A percentile compares a stretch with the other conserved stretches of the same genome.
Evolutionary conservation across 2,113 vertebrate genomes (phyloP).

Genomic region (Entomyzon cyanotis): DNA sequence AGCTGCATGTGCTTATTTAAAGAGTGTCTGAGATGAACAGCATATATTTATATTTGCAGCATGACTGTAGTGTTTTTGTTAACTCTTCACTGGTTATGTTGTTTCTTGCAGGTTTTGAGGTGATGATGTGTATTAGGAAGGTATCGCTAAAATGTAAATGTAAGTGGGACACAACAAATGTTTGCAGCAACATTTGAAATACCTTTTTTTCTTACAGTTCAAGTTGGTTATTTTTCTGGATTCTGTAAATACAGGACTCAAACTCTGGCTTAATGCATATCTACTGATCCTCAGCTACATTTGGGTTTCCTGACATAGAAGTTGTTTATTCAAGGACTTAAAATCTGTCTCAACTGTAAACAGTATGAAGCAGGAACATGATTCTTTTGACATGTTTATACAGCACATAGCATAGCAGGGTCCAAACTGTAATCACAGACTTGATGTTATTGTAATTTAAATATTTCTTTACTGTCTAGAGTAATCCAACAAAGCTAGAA

Average conservation of each 20-base stretch:
- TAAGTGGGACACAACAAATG: not conserved
- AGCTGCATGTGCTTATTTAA: slow-evolving; percentile 23
- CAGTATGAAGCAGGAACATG: not conserved
- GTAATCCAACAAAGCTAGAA: not conserved
- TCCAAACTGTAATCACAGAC: slow-evolving; percentile 15
- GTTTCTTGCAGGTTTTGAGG: not conserved
- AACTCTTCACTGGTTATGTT: not conserved
- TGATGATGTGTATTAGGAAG: not conserved
- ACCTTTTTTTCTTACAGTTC: not conserved
- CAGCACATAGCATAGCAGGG: not conserved
- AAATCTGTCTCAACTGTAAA: slow-evolving; percentile 37
- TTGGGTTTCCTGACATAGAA: slow-evolving; percentile 3
- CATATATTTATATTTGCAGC: not conserved
- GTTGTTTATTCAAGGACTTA: slow-evolving; percentile 23
- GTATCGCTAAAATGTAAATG: not conserved
- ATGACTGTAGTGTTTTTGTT: not conserved
- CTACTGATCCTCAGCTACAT: slow-evolving; percentile 1
- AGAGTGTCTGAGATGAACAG: not conserved
- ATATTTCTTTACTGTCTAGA: not conserved
- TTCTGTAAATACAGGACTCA: not conserved
- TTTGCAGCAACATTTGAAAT: not conserved
- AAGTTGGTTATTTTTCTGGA: not conserved
- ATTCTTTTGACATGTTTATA: slow-evolving; percentile 4
- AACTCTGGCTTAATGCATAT: not conserved
- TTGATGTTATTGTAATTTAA: not conserved